Conservation (phyloP, 2,888 invertebrate genomes). For the Trachelus stipa region DNA sequence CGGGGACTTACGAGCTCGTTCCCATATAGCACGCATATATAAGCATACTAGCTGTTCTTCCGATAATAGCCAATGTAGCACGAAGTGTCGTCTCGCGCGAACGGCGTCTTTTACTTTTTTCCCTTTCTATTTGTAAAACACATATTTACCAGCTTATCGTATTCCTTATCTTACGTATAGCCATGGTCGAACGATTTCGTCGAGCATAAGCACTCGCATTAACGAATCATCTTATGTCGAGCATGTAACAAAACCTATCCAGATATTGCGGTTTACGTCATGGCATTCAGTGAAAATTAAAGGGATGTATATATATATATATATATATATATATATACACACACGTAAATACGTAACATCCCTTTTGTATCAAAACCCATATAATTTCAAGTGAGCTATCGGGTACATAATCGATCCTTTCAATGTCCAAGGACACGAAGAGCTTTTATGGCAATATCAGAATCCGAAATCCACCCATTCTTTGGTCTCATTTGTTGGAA, state of each 20-base stretch:
- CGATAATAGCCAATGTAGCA: background rate
- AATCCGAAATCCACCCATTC: background rate
- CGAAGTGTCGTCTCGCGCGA: background rate
- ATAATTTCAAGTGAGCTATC: background rate
- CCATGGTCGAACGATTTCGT: constrained; percentile 22
- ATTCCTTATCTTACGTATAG: constrained; percentile 28
- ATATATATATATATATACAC: no score
- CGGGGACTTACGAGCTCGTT: no score
- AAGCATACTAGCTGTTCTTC: background rate
- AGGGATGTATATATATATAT: background rate
- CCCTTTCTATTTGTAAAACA: constrained; percentile 6
- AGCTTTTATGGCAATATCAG: background rate
- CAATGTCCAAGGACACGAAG: background rate
- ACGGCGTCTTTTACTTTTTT: background rate
- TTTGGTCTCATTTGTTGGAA: background rate
- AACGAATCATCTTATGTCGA: background rate
- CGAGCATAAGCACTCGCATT: constrained; percentile 24
- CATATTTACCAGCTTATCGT: constrained; percentile 30
- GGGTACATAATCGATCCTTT: background rate
- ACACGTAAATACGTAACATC: background rate
- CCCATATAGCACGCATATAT: background rate
- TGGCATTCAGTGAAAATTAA: background rate
- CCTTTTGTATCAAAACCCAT: background rate
- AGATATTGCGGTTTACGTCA: background rate
- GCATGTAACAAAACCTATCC: background rate